Conservation (phyloP, 2,797 vertebrate genomes). For the Sebastes vulpes region DNA sequence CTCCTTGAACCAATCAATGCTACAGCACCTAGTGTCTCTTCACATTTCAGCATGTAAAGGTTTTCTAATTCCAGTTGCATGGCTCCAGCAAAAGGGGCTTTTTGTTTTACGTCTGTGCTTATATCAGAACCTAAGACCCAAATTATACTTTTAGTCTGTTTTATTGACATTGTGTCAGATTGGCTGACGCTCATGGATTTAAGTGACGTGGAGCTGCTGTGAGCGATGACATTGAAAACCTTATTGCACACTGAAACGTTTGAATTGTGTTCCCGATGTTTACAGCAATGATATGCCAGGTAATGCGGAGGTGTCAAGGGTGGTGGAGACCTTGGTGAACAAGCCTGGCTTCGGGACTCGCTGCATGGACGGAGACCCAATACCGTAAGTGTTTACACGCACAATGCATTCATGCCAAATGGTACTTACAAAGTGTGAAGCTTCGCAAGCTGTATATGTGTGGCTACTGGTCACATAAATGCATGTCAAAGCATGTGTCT, state of each 20-base stretch:
- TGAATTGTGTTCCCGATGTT: constrained; percentile 1
- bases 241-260: constrained; percentile 1
- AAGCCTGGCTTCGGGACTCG: constrained; percentile 96
- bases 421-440: background rate
- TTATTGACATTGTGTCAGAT: constrained; percentile 16
- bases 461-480: background rate
- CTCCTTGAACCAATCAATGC: constrained; percentile 12
- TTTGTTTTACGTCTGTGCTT: background rate
- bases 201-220: background rate
- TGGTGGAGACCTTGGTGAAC: constrained; percentile 89
- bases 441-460: background rate
- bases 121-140: background rate
- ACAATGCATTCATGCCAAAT: background rate
- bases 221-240: background rate
- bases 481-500: background rate
- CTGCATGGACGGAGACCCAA: constrained; percentile 92
- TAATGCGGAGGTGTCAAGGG: constrained; percentile 84
- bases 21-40: background rate
- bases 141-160: background rate
- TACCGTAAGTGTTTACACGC: constrained; percentile 89
- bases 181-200: background rate
- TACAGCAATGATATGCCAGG: constrained; percentile 90
- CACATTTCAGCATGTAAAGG: background rate
- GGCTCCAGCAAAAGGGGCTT: background rate
- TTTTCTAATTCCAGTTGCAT: background rate